Evolutionary conservation across 2,797 vertebrate genomes (phyloP), one percentile per base, ranked within the genome.

Genomic region (Adrianichthys oophorus): DNA sequence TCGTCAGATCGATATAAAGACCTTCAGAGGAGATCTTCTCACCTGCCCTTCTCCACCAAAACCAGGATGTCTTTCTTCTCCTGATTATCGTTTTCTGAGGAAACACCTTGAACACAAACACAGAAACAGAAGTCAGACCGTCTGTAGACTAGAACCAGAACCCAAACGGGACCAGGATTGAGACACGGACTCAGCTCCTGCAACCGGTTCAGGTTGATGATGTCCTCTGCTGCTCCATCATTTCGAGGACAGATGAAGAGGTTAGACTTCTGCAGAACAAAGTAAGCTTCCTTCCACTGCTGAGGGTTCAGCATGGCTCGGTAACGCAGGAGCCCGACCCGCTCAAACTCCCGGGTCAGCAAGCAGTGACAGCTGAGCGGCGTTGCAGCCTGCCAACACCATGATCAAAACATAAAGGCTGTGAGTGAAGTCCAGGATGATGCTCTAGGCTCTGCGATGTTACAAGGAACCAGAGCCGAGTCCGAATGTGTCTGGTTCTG

Each of bases 1-100:
- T 3, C 13, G 0, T 5, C 37, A 7, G 32, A 0, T 8, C 1
- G 1, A 12, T 21, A 4, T 48, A 57, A 13, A 40, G 43, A 56
- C 16, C 18, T 10, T 21, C 19, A 23, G 26, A 21, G 47, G 42
- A 17, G 12, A 17, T n/a, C n/a, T 18, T 18, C 90, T 88, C 75
- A 98, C 97, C 97, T 93, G 81, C 96, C 96, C 76, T 94, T 97
- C 74, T 99, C 97, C 50, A 99, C 97, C 41, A 99, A 77, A 17
- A 98, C 88, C 79, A 99, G 86, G 78, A 95, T 86, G 57, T 98
- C 95, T 72, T 93, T 98, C 89, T 96, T 98, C 70, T 99, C 96
- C 0, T 94, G 90, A 41, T 91, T 92, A 15, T 95, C 95, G 0
- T 63, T 76, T 62, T 95, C 86, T 0, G 93, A 92, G 41, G 93